Percentiles rank a stretch among this genome's conserved stretches.
Evolutionary conservation across 2,888 invertebrate genomes (phyloP).

Genomic region (Athetis lepigone): DNA sequence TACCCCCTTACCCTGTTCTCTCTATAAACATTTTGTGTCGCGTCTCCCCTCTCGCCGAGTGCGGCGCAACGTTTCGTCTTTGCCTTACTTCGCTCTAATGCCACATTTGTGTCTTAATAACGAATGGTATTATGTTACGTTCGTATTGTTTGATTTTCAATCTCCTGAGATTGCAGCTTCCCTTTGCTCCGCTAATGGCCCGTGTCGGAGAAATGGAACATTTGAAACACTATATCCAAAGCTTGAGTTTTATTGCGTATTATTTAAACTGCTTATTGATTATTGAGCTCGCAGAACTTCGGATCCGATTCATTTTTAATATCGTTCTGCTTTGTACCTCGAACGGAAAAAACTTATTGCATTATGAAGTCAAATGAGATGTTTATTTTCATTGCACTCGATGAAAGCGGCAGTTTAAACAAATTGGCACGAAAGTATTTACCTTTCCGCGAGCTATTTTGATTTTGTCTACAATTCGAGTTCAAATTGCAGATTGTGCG

Average conservation of each 20-base stretch:
- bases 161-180: constrained; percentile 83
- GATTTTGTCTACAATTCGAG: constrained; percentile 52
- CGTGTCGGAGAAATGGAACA: constrained; percentile 76
- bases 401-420: constrained; percentile 73
- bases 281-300: constrained; percentile 65
- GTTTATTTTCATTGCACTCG: constrained; percentile 81
- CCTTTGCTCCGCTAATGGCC: constrained; percentile 81
- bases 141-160: constrained; percentile 87
- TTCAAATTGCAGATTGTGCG: constrained; percentile 39
- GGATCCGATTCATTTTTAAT: constrained; percentile 70
- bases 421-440: constrained; percentile 71
- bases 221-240: constrained; percentile 77
- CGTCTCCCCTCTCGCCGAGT: constrained; percentile 70
- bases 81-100: constrained; percentile 85
- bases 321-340: constrained; percentile 68
- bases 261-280: constrained; percentile 80
- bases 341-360: constrained; percentile 73
- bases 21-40: constrained; percentile 86
- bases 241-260: constrained; percentile 74
- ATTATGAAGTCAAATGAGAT: constrained; percentile 83
- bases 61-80: constrained; percentile 74
- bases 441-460: constrained; percentile 63
- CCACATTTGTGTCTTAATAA: constrained; percentile 88
- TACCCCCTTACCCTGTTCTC: constrained; percentile 85
- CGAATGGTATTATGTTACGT: constrained; percentile 85